phyloP scores from a whole-genome alignment of 2,797 vertebrate species.

The Falco concolor region DNA sequence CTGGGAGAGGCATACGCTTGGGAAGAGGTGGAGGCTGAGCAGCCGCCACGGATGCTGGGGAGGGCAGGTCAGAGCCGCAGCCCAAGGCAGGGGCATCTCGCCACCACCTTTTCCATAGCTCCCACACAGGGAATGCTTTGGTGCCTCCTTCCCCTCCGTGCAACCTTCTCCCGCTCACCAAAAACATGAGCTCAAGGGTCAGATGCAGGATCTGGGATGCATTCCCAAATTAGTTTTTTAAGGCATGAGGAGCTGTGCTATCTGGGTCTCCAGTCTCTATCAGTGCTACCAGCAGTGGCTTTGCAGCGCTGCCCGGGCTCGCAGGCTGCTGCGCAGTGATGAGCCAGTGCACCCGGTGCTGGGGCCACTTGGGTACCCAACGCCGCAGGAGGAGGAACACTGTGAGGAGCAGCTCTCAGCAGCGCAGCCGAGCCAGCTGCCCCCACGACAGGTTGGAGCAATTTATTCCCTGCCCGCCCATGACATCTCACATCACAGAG shows the following conservation, averaged over 20 bases:
- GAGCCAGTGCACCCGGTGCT: background rate
- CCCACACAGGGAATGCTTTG: fast-evolving
- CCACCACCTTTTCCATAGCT: fast-evolving
- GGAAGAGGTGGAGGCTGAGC: background rate
- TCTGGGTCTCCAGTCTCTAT: fast-evolving
- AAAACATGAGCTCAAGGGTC: background rate
- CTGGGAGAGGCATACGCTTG: fast-evolving
- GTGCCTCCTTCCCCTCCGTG: background rate
- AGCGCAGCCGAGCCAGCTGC: fast-evolving
- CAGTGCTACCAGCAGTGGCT: background rate
- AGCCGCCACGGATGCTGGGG: fast-evolving
- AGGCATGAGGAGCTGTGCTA: background rate
- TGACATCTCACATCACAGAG: background rate
- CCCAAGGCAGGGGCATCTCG: background rate
- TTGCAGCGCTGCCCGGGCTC: background rate
- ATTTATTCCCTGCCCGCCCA: background rate
- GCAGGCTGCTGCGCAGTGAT: fast-evolving
- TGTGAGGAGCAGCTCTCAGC: background rate
- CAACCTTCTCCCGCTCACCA: background rate
- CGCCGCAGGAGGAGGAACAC: background rate
- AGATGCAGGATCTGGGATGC: background rate
- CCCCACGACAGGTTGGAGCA: background rate
- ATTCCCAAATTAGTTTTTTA: background rate
- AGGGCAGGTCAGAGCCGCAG: background rate
- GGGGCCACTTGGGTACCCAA: background rate